Conservation (phyloP, 2,888 invertebrate species). For the Aleiodes leptofemur region DNA sequence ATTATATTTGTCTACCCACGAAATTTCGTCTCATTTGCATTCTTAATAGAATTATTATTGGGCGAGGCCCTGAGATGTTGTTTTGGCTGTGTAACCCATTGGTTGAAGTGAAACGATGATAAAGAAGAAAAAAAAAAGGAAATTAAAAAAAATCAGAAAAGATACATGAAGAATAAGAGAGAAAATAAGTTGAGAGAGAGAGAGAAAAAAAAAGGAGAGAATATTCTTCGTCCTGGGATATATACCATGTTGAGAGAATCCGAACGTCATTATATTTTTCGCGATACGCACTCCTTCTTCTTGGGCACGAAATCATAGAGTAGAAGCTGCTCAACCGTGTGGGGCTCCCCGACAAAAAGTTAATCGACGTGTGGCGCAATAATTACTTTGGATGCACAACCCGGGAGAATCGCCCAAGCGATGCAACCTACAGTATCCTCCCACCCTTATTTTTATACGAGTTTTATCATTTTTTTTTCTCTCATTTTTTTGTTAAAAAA, state of each 20-base stretch:
- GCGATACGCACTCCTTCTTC: slow-evolving; percentile 50
- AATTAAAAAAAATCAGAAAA: slow-evolving; percentile 15
- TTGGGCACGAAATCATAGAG: slow-evolving; percentile 69
- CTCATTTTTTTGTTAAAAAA: neutral
- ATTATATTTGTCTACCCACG: slow-evolving; percentile 61
- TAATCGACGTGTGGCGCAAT: slow-evolving; percentile 71
- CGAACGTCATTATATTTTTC: slow-evolving; percentile 47
- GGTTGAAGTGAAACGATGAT: neutral
- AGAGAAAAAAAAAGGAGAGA: neutral
- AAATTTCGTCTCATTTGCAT: slow-evolving; percentile 63
- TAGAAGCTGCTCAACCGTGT: slow-evolving; percentile 51
- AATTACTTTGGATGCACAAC: slow-evolving; percentile 65
- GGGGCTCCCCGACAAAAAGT: slow-evolving; percentile 65
- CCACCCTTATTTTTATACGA: slow-evolving; percentile 24
- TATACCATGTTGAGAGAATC: slow-evolving; percentile 37
- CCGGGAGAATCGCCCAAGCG: slow-evolving; percentile 30
- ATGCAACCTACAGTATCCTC: slow-evolving; percentile 49
- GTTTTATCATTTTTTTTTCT: neutral
- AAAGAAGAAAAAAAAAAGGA: slow-evolving; percentile 20
- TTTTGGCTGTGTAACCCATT: no score
- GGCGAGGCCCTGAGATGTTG: slow-evolving; percentile 51
- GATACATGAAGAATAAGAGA: slow-evolving; percentile 26
- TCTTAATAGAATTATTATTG: slow-evolving; percentile 68
- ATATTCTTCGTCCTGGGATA: slow-evolving; percentile 5
- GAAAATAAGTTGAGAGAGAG: slow-evolving; percentile 35